Evolutionary conservation across 1,140 invertebrate species (phyloP), one percentile per base, ranked within the genome.

Genomic region (Bombus superbus): DNA sequence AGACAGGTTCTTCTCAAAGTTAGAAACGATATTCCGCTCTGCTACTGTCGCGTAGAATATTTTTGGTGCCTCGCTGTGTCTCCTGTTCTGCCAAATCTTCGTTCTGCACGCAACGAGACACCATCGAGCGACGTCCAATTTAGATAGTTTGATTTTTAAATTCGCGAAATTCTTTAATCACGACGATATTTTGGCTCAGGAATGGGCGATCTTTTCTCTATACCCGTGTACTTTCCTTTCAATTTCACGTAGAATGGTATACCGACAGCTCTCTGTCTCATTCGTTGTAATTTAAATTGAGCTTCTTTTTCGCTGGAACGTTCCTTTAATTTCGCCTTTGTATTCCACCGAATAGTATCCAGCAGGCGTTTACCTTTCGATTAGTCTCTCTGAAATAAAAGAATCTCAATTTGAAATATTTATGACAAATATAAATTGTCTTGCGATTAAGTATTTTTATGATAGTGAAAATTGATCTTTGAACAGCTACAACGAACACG

Each of bases 51-150:
- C 32, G 18, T 80, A 86, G 74, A 66, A 81, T 85, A 80, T 90
- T 72, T 85, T 81, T 88, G 66, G 68, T 88, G 75, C n/a, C 74
- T 81, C 62, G 32, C 64, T 89, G 81, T 90, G 80, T 81, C 82
- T 85, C 78, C 86, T 25, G 62, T 77, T 88, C 87, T 74, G 78
- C 81, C 88, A 89, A 90, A 85, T 79, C 64, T 68, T 64, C 71
- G n/a, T 77, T 53, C 47, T 73, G 22, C 47, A 57, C 75, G 38
- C 42, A 77, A 73, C 66, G 82, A 74, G 62, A 76, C 68, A 87
- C 40, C 62, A 85, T 44, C 68, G 69, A 82, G 38, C 73, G 59
- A 86, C 71, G 57, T 90, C 32, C 81, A 35, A 80, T 18, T 38
- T 90, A 81, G 59, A n/a, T 74, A 81, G 72, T 44, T 89, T 77